phyloP scores from a whole-genome alignment of 2,888 invertebrate species.

The Biston betularia region DNA sequence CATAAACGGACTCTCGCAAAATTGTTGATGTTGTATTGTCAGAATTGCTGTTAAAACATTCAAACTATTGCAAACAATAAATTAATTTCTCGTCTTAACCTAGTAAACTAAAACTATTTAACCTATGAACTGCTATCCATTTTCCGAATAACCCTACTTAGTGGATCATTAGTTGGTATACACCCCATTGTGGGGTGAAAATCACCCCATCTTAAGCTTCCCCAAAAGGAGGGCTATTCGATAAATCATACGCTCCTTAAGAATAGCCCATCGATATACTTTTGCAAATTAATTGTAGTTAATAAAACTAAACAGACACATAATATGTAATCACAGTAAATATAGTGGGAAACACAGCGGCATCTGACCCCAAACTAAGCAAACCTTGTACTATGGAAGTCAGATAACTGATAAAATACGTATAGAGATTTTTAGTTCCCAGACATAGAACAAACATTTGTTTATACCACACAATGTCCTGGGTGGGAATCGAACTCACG shows the following conservation, averaged over 20 bases:
- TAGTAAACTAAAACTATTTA: constrained; percentile 24
- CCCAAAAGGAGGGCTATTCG: constrained; percentile 24
- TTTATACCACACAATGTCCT: too few relatives aligned
- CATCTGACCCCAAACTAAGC: too few relatives aligned
- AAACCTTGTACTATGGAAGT: too few relatives aligned
- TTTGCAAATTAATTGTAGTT: constrained; percentile 15
- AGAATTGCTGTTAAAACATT: not conserved
- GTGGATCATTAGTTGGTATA: constrained; percentile 44
- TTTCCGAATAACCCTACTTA: constrained; percentile 34
- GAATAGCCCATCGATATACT: constrained; percentile 15
- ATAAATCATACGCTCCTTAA: constrained; percentile 42
- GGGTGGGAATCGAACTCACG: too few relatives aligned
- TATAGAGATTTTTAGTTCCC: too few relatives aligned
- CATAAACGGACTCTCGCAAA: too few relatives aligned
- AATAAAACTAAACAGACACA: too few relatives aligned
- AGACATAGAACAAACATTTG: too few relatives aligned
- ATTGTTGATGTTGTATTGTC: too few relatives aligned
- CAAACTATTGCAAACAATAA: not conserved
- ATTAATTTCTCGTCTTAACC: constrained; percentile 7
- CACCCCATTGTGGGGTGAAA: constrained; percentile 38
- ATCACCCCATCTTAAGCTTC: constrained; percentile 25
- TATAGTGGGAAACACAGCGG: too few relatives aligned
- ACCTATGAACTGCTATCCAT: constrained; percentile 30
- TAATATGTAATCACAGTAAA: too few relatives aligned
- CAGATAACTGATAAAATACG: too few relatives aligned